A percentile compares a stretch with the other conserved stretches of the same genome.
phyloP scores from a whole-genome alignment of 2,797 vertebrate genomes.

The Melanotaenia nigrans region DNA sequence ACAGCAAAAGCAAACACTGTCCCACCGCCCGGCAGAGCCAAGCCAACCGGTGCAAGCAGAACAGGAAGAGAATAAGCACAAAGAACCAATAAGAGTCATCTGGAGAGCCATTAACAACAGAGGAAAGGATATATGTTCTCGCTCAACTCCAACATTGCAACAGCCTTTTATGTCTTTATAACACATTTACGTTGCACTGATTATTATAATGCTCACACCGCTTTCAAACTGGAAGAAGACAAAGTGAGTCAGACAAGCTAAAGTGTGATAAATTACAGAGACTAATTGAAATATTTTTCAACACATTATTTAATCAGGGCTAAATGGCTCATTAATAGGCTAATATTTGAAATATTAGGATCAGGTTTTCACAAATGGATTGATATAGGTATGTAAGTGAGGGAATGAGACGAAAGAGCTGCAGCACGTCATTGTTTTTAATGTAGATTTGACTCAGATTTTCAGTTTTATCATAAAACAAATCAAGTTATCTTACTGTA shows the following conservation, averaged over 20 bases:
- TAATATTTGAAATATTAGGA: background rate
- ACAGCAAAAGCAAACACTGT: conserved; percentile 73
- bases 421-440: background rate
- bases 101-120: conserved; percentile 61
- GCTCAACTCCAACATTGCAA: conserved; percentile 20
- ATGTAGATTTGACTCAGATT: background rate
- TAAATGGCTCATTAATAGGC: background rate
- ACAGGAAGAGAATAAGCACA: conserved; percentile 59
- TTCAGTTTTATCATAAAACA: background rate
- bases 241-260: background rate
- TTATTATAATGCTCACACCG: background rate
- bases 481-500: background rate
- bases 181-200: conserved; percentile 16
- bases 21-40: conserved; percentile 33
- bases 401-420: background rate
- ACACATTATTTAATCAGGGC: background rate
- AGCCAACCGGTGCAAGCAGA: conserved; percentile 60
- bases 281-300: background rate
- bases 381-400: background rate
- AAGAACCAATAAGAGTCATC: conserved; percentile 43
- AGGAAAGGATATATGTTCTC: conserved; percentile 34
- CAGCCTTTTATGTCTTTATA: conserved; percentile 14
- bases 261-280: background rate
- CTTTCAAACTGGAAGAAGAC: conserved; percentile 1
- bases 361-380: background rate